These are phyloP conservation scores for Pseudochromis fuscus DNA, from an alignment of 2,797 vertebrate species.

Conservation along the genomic window DNA sequence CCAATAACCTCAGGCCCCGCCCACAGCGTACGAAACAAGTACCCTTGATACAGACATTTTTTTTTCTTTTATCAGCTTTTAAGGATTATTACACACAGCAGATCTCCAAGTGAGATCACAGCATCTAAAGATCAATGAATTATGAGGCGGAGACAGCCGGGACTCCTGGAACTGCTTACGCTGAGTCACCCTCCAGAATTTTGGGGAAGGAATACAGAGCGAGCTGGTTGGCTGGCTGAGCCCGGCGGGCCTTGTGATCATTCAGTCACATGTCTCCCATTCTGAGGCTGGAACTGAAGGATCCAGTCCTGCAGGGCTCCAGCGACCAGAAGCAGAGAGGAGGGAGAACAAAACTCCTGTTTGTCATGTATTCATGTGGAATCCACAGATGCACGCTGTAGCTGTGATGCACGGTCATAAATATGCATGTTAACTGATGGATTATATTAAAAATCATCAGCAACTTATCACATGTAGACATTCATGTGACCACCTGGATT, in stretches of 20 bases:
- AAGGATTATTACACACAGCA: slow-evolving; percentile 31
- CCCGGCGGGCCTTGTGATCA: slow-evolving; percentile 72
- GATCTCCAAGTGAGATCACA: slow-evolving; percentile 56
- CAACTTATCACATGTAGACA: slow-evolving; percentile 26
- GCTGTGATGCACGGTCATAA: slow-evolving; percentile 15
- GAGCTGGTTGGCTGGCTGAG: slow-evolving; percentile 44
- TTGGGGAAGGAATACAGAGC: slow-evolving; percentile 47
- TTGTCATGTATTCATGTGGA: slow-evolving; percentile 36
- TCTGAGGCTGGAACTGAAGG: slow-evolving; percentile 56
- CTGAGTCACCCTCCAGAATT: slow-evolving; percentile 69
- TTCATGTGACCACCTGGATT: slow-evolving; percentile 64
- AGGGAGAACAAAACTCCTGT: slow-evolving; percentile 29
- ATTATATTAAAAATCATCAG: slow-evolving; percentile 20
- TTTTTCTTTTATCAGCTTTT: slow-evolving; percentile 23
- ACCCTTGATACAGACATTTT: background rate
- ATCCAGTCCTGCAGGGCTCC: slow-evolving; percentile 48
- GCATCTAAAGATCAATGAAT: slow-evolving; percentile 41
- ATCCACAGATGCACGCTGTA: slow-evolving; percentile 27
- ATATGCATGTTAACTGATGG: slow-evolving; percentile 50
- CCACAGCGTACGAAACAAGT: background rate
- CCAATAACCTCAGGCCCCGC: too few species aligned
- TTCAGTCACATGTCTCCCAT: slow-evolving; percentile 79
- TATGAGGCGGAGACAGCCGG: slow-evolving; percentile 27
- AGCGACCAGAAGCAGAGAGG: slow-evolving; percentile 35
- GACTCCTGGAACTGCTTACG: slow-evolving; percentile 51